Conservation (phyloP, 1,140 invertebrate genomes). For the Trissolcus basalis region DNA sequence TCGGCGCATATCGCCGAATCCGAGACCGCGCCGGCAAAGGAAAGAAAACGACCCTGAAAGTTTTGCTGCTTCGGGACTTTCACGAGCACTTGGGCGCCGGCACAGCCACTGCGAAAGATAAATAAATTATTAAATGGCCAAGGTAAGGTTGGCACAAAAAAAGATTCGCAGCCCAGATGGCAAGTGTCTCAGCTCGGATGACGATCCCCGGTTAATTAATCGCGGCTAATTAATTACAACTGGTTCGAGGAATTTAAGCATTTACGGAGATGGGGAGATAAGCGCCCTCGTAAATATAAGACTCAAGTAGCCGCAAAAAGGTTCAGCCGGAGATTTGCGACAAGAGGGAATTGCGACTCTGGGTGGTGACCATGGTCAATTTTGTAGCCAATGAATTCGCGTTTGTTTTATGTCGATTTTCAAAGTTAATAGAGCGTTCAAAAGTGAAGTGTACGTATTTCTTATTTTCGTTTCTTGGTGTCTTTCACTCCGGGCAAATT, state of each 20-base stretch:
- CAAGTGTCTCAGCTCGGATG: background rate
- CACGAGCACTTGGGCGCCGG: slow-evolving; percentile 66
- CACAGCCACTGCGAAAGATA: slow-evolving; percentile 31
- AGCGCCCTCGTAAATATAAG: background rate
- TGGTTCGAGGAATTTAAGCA: slow-evolving; percentile 20
- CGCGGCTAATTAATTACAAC: slow-evolving; percentile 10
- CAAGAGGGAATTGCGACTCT: background rate
- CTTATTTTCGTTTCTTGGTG: slow-evolving; percentile 17
- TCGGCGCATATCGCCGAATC: slow-evolving; percentile 54
- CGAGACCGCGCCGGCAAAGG: slow-evolving; percentile 56
- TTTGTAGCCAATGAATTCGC: background rate
- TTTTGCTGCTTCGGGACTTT: slow-evolving; percentile 69
- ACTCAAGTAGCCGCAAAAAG: no score
- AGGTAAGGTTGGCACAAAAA: slow-evolving; percentile 6
- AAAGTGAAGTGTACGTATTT: slow-evolving; percentile 26
- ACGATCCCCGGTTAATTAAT: slow-evolving; percentile 17
- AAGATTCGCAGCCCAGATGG: background rate
- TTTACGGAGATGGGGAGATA: slow-evolving; percentile 1
- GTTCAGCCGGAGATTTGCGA: background rate
- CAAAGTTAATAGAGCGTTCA: slow-evolving; percentile 34
- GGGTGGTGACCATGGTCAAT: background rate
- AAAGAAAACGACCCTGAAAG: slow-evolving; percentile 72
- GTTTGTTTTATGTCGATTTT: slow-evolving; percentile 1
- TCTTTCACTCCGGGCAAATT: background rate
- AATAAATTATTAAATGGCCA: slow-evolving; percentile 56